phyloP scores from a whole-genome alignment of 2,797 vertebrate species.

The Eleutherodactylus coqui region DNA sequence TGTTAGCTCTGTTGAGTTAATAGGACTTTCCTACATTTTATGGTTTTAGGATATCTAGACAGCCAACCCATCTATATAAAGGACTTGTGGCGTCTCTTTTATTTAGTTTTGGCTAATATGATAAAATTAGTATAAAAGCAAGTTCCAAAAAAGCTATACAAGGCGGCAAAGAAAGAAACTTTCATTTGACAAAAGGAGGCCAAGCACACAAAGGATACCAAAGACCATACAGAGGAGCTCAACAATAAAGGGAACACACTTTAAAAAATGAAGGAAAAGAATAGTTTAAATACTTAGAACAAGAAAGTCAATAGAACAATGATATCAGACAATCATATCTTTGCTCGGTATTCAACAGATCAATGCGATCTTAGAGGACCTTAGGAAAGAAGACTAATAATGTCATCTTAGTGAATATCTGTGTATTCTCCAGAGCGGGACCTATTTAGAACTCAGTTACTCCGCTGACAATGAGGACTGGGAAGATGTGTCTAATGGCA shows the following conservation, averaged over 20 bases:
- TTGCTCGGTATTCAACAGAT: constrained; percentile 31
- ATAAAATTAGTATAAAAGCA: constrained; percentile 4
- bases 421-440: not conserved
- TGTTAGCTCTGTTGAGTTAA: not conserved
- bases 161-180: constrained; percentile 1
- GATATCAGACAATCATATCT: constrained; percentile 32
- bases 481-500: constrained; percentile 16
- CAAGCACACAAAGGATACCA: constrained; percentile 23
- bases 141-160: not conserved
- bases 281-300: constrained; percentile 43
- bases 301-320: constrained; percentile 48
- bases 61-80: not conserved
- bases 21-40: not conserved
- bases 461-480: constrained; percentile 20
- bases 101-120: not conserved
- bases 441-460: constrained; percentile 14
- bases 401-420: constrained; percentile 28
- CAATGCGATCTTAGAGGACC: constrained; percentile 35
- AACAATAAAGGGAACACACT: constrained; percentile 19
- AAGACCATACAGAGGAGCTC: constrained; percentile 23
- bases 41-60: not conserved
- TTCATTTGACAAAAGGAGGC: constrained; percentile 31
- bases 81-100: not conserved
- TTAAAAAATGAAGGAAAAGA: constrained; percentile 1
- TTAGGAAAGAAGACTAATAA: constrained; percentile 43